Conservation (phyloP, 2,797 vertebrate species). For the Linurgus olivaceus region DNA sequence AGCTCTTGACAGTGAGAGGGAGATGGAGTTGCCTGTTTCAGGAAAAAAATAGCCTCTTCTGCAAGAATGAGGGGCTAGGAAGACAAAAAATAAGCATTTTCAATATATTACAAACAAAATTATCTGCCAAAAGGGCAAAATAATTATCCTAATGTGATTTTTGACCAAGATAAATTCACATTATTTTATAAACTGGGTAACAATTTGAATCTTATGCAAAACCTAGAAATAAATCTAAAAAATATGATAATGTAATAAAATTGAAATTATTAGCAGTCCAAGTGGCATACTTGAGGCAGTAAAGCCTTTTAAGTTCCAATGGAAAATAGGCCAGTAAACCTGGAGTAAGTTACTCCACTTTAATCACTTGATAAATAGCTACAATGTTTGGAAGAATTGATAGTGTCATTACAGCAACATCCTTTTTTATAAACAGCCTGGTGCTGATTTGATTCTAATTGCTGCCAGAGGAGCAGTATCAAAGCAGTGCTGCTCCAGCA, state of each 20-base stretch:
- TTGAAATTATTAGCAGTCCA: constrained; percentile 64
- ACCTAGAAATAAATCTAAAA: constrained; percentile 71
- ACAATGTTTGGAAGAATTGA: constrained; percentile 66
- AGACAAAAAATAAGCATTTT: constrained; percentile 63
- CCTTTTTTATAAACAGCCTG: constrained; percentile 63
- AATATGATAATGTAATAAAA: constrained; percentile 75
- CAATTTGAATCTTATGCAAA: constrained; percentile 73
- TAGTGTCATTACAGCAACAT: constrained; percentile 62
- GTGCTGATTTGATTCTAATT: constrained; percentile 63
- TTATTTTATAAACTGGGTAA: constrained; percentile 65
- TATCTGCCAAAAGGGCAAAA: constrained; percentile 69
- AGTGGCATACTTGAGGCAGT: constrained; percentile 62
- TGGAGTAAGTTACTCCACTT: constrained; percentile 65
- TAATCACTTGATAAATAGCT: constrained; percentile 71
- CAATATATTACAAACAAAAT: constrained; percentile 67
- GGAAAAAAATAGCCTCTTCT: not conserved
- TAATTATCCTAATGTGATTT: constrained; percentile 72
- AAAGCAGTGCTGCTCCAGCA: constrained; percentile 12
- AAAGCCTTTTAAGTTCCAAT: constrained; percentile 65
- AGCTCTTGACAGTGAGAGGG: not conserved
- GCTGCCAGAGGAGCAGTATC: constrained; percentile 54
- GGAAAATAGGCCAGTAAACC: constrained; percentile 70
- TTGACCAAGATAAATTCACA: constrained; percentile 71
- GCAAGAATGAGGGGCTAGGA: constrained; percentile 22
- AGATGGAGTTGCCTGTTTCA: not conserved